phyloP scores from a whole-genome alignment of 2,888 invertebrate genomes.

The Noctua fimbriata region DNA sequence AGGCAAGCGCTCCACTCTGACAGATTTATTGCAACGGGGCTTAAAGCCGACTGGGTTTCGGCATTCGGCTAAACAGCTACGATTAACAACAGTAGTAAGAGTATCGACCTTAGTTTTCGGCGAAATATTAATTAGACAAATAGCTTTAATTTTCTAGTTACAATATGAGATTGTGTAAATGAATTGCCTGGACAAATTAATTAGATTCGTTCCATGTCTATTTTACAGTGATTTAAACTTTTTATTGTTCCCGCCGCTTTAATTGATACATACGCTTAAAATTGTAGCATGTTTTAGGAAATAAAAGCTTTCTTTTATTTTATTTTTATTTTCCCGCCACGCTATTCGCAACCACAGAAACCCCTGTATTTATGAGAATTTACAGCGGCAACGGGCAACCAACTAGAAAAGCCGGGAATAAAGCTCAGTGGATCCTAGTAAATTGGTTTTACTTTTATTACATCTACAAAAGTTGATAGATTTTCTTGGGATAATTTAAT shows the following conservation, averaged over 20 bases:
- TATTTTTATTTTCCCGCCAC: too few relatives aligned
- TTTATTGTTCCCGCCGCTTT: neutral
- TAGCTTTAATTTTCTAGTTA: neutral
- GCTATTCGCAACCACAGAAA: neutral
- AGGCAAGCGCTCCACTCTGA: slow-evolving; percentile 12
- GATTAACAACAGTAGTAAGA: neutral
- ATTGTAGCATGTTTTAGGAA: too few relatives aligned
- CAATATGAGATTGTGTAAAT: neutral
- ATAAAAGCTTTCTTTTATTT: too few relatives aligned
- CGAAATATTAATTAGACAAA: neutral
- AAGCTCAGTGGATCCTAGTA: neutral
- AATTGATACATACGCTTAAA: too few relatives aligned
- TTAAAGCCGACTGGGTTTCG: neutral
- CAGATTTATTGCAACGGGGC: slow-evolving; percentile 25
- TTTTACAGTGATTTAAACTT: neutral
- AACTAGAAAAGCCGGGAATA: neutral
- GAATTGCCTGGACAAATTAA: neutral
- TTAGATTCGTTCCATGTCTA: too few relatives aligned
- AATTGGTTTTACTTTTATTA: neutral
- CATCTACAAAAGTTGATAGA: too few relatives aligned
- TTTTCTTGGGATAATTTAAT: neutral
- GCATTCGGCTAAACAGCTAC: neutral
- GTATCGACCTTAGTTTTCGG: neutral
- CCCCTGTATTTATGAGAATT: neutral
- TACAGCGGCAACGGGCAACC: too few relatives aligned